Conservation (phyloP, 2,888 invertebrate species). For the Lysandra bellargus region DNA sequence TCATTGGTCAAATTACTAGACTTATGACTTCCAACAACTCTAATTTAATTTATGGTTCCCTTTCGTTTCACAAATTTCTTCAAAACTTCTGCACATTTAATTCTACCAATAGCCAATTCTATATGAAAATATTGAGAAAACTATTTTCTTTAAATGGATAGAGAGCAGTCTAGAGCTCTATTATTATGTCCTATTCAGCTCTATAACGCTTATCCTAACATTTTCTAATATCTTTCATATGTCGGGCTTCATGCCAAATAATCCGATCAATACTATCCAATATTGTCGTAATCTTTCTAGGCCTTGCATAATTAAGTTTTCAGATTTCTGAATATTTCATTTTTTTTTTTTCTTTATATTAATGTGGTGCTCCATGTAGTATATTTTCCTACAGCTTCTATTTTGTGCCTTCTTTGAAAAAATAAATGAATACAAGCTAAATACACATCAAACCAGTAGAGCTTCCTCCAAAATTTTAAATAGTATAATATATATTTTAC, state of each 20-base stretch:
- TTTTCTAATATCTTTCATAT: constrained; percentile 25
- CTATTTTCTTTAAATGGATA: not conserved
- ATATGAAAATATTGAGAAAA: not conserved
- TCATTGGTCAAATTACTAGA: not conserved
- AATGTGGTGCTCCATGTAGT: not conserved
- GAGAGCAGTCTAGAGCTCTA: not conserved
- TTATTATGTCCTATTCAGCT: constrained; percentile 16
- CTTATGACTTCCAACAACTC: not conserved
- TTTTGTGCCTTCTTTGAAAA: not conserved
- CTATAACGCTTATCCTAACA: constrained; percentile 24
- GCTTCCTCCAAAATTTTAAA: not conserved
- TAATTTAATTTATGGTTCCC: not conserved
- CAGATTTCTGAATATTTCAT: no score
- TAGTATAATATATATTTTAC: no score
- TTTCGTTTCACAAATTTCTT: not conserved
- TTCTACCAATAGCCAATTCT: not conserved
- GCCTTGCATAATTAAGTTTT: constrained; percentile 15
- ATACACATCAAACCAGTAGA: not conserved
- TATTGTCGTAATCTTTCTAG: not conserved
- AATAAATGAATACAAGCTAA: not conserved
- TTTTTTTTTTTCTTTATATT: not conserved
- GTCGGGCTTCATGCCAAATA: constrained; percentile 17
- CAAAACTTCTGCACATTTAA: not conserved
- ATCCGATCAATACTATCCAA: constrained; percentile 23
- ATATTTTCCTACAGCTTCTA: not conserved